Evolutionary conservation across 2,797 vertebrate genomes (phyloP).

Genomic region (Poecile montanus): DNA sequence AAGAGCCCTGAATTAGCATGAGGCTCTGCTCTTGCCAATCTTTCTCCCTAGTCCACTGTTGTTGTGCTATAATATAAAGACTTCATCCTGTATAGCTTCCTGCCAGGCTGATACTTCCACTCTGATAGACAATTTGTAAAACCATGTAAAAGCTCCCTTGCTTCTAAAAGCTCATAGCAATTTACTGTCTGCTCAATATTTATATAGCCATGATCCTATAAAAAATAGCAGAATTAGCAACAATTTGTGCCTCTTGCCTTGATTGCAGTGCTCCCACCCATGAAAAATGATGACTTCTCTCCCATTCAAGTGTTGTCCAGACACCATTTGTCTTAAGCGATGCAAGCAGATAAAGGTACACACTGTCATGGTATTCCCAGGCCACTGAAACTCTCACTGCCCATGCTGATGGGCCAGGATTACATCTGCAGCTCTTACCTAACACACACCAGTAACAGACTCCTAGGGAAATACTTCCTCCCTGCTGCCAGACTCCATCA

Average conservation of each 20-base stretch:
- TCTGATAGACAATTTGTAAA: not conserved
- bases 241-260: not conserved
- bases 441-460: not conserved
- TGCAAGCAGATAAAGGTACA: not conserved
- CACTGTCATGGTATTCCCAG: not conserved
- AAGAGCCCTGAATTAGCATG: not conserved
- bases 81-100: not conserved
- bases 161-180: not conserved
- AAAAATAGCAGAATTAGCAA: not conserved
- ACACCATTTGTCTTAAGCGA: accelerated
- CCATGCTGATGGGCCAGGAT: not conserved
- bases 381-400: not conserved
- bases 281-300: not conserved
- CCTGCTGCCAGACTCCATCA: not conserved
- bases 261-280: not conserved
- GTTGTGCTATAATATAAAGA: not conserved
- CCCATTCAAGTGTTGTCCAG: not conserved
- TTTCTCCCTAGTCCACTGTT: not conserved
- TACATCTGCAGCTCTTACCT: not conserved
- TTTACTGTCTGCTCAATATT: not conserved
- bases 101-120: not conserved
- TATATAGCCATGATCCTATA: not conserved
- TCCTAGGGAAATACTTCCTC: not conserved
- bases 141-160: not conserved
- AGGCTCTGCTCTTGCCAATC: not conserved